Base-by-base conservation (phyloP, 2,797 vertebrate genomes). In the Anguilla marmorata region DNA sequence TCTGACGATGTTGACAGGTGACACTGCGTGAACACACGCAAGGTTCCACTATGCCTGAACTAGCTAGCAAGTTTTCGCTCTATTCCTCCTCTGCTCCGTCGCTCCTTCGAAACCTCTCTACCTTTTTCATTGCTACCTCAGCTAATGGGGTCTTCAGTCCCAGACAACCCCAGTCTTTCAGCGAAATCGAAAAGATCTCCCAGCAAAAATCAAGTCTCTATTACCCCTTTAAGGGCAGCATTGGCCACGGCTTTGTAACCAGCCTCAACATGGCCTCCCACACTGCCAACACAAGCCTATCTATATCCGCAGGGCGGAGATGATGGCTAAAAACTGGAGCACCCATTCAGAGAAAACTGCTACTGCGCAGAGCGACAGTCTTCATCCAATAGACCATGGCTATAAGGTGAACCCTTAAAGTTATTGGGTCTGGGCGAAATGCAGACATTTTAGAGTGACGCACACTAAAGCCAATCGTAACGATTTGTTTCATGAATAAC, bases 21-120 rank as follows among this genome's bases (percentile, higher is more conserved):
- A 72, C 37, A 45, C 74, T 79, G 12, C 16, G 37, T 79, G 33
- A 6, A 19, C 74, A 41, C 37, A 79, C 74, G 33, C 74, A 79
- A 41, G 74, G 74, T 19, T 79, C 74, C 37, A 45, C 33, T 41
- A 5, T 45, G 74, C 74, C 74, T 45, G 69, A 79, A 45, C 74
- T 79, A 19, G 37, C 74, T 45, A 79, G 37, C 74, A 79, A 79
- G 74, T 79, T 76, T 33, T 45, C 37, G 33, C 58, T 19, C 63
- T 86, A 72, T 37, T 56, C 41, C 33, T 66, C 37, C 24, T 27
- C 48, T 12, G 85, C 60, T 69, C 85, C 37, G 63, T n/a, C 85
- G 48, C 37, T 69, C 58, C 85, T 86, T 37, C 85, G 85, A 72
- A 45, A 86, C 85, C 85, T 12, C 58, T 69, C 85, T 50, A 63